Percentiles rank a stretch among this genome's conserved stretches.
Evolutionary conservation across 2,797 vertebrate genomes (phyloP).

Genomic region (Chelon labrosus): DNA sequence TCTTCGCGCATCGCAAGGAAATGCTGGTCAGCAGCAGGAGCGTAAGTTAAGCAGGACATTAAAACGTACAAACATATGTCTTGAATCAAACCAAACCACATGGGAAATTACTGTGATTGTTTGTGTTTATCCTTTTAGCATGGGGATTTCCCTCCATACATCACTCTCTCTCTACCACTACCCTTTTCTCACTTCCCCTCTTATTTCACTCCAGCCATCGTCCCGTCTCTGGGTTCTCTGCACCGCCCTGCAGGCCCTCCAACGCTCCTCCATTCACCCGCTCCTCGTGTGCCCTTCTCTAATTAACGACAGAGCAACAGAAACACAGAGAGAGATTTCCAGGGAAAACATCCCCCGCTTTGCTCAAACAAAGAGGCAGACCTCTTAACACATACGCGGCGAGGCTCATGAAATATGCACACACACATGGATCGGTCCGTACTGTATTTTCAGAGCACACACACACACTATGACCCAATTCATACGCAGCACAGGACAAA

Average conservation of each 20-base stretch:
- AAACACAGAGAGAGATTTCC: conserved; percentile 51
- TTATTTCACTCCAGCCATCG: conserved; percentile 50
- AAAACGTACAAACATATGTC: conserved; percentile 20
- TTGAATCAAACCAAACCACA: conserved; percentile 8
- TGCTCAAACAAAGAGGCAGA: conserved; percentile 26
- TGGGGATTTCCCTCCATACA: conserved; percentile 52
- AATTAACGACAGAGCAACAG: conserved; percentile 47
- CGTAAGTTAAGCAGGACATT: conserved; percentile 22
- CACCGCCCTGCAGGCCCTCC: conserved; percentile 42
- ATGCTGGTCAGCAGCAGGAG: conserved; percentile 16
- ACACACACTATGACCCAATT: conserved; percentile 63
- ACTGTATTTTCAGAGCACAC: conserved; percentile 55
- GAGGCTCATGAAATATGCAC: conserved; percentile 70
- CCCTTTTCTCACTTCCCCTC: conserved; percentile 40
- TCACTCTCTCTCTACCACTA: conserved; percentile 18
- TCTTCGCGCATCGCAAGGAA: not conserved
- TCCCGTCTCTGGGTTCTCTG: conserved; percentile 46
- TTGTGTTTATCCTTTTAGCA: conserved; percentile 5
- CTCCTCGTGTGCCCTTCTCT: conserved; percentile 27
- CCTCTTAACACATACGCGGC: conserved; percentile 20
- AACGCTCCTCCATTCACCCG: conserved; percentile 30
- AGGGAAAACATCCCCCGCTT: conserved; percentile 29
- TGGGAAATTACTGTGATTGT: conserved; percentile 5
- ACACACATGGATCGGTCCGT: conserved; percentile 44
- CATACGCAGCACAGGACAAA: conserved; percentile 46